Percentiles rank a stretch among this genome's conserved stretches.
Evolutionary conservation across 1,140 invertebrate species (phyloP).

Genomic region (Brachionus paranguensis): DNA sequence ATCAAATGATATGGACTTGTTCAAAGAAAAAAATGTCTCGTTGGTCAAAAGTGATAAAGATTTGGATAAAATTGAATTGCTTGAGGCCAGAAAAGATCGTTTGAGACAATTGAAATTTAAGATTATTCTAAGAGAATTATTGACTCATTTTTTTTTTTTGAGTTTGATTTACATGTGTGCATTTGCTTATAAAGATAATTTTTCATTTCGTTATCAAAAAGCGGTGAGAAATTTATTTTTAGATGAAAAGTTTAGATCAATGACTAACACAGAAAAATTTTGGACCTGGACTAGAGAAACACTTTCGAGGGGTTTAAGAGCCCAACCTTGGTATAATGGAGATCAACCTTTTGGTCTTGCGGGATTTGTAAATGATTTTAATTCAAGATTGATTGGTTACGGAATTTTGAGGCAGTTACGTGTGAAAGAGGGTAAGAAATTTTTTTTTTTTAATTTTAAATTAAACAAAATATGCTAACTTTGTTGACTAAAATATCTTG

Average conservation of each 20-base stretch:
- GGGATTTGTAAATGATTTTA: constrained; percentile 59
- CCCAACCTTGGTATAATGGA: constrained; percentile 58
- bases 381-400: constrained; percentile 60
- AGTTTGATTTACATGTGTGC: neutral
- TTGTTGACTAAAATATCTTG: too few relatives aligned
- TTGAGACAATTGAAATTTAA: neutral
- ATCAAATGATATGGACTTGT: neutral
- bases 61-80: neutral
- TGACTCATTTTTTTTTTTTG: constrained; percentile 43
- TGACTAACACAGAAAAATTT: neutral
- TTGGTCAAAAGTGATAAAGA: constrained; percentile 45
- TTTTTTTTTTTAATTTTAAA: neutral
- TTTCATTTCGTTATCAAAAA: neutral
- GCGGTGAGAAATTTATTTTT: neutral
- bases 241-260: neutral
- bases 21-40: constrained; percentile 43
- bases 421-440: constrained; percentile 41
- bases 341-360: constrained; percentile 56
- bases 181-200: neutral
- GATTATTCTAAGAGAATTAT: constrained; percentile 47
- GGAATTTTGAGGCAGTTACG: constrained; percentile 59
- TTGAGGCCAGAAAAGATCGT: constrained; percentile 38
- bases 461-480: too few relatives aligned
- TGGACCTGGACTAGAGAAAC: neutral
- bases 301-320: constrained; percentile 47